Evolutionary conservation across 2,888 invertebrate species (phyloP).

Genomic region (Limnephilus auricula): DNA sequence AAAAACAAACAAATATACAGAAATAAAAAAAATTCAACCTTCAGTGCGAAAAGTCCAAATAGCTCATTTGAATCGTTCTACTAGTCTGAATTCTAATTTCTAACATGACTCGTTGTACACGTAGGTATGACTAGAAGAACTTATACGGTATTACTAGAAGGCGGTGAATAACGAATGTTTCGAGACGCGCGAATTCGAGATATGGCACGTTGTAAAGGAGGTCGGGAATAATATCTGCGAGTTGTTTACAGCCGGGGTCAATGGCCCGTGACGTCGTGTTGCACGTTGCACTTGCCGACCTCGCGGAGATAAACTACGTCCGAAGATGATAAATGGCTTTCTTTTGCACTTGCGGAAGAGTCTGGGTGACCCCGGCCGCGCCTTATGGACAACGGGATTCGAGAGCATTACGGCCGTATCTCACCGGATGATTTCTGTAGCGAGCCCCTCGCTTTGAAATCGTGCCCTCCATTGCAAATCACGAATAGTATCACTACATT

Average conservation of each 20-base stretch:
- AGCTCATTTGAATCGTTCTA: neutral
- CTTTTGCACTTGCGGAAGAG: slow-evolving; percentile 45
- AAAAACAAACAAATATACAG: neutral
- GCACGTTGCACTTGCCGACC: slow-evolving; percentile 44
- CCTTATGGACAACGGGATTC: slow-evolving; percentile 9
- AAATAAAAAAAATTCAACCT: neutral
- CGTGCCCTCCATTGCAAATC: neutral
- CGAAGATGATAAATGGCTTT: slow-evolving; percentile 49
- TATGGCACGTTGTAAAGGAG: slow-evolving; percentile 34
- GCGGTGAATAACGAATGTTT: neutral
- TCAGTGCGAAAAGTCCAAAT: neutral
- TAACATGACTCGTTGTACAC: too few species aligned
- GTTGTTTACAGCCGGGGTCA: slow-evolving; percentile 39
- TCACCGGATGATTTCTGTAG: neutral
- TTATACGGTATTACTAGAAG: neutral
- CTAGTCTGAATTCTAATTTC: neutral
- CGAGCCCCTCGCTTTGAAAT: neutral
- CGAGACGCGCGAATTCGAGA: slow-evolving; percentile 15
- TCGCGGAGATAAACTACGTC: slow-evolving; percentile 41
- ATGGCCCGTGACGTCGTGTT: slow-evolving; percentile 38
- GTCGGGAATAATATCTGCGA: slow-evolving; percentile 6
- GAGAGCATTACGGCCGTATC: slow-evolving; percentile 12
- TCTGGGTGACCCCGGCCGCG: slow-evolving; percentile 26
- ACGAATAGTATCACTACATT: neutral
- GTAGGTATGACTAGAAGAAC: too few species aligned